Conservation (phyloP, 2,888 invertebrate species). For the Meloe dianella region DNA sequence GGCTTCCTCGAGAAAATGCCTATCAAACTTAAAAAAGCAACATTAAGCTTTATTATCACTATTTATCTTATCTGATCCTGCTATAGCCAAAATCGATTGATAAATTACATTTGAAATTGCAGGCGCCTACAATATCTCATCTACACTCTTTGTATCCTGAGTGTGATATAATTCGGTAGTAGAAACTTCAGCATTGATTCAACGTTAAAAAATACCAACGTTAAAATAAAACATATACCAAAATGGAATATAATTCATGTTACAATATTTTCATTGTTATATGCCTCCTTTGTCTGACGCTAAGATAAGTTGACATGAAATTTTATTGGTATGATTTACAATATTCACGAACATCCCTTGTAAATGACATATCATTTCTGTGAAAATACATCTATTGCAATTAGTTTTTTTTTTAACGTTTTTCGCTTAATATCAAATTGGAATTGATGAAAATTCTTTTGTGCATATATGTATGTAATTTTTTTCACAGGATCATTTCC, state of each 20-base stretch:
- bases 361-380: conserved; percentile 17
- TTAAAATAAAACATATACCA: conserved; percentile 14
- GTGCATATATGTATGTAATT: background rate
- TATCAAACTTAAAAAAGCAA: background rate
- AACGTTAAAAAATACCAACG: background rate
- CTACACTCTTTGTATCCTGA: background rate
- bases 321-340: conserved; percentile 20
- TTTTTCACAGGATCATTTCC: conserved; percentile 18
- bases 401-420: background rate
- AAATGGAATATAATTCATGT: conserved; percentile 26
- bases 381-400: conserved; percentile 1
- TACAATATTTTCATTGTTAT: conserved; percentile 20
- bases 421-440: background rate
- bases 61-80: background rate
- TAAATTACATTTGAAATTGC: background rate
- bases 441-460: background rate
- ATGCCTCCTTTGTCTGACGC: conserved; percentile 20
- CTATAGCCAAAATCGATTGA: background rate
- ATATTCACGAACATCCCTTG: background rate
- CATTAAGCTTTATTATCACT: background rate
- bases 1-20: background rate
- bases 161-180: background rate
- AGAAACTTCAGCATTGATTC: background rate
- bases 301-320: conserved; percentile 26
- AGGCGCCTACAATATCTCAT: background rate